Conservation (phyloP, 2,888 invertebrate species). For the Sarcophaga variegata region DNA sequence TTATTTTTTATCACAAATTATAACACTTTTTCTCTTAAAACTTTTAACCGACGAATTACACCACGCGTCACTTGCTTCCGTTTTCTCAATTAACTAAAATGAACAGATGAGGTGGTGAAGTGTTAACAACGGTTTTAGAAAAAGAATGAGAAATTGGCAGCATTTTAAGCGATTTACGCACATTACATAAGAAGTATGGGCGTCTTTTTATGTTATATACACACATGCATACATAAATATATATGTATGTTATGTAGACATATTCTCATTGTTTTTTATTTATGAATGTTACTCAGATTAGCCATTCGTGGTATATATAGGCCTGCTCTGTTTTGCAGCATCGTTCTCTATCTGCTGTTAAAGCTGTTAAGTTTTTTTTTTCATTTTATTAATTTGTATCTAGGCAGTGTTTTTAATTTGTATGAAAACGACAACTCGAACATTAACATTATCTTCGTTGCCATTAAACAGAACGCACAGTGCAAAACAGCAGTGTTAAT, state of each 20-base stretch:
- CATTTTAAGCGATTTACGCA: neutral
- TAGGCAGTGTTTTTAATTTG: neutral
- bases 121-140: neutral
- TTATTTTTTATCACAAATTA: no score
- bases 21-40: no score
- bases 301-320: neutral
- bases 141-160: neutral
- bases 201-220: no score
- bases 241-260: no score
- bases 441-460: neutral
- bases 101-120: neutral
- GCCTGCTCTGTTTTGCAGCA: conserved; percentile 5
- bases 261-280: no score
- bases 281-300: no score
- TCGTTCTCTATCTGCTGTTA: neutral
- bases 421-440: conserved; percentile 46
- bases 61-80: no score
- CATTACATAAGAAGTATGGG: no score
- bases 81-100: no score
- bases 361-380: conserved; percentile 12
- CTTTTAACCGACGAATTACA: no score
- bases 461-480: conserved; percentile 22
- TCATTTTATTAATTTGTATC: neutral
- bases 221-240: no score
- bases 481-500: conserved; percentile 32